Base-by-base conservation (phyloP, 1,140 invertebrate species). In the Globodera ellingtonae region DNA sequence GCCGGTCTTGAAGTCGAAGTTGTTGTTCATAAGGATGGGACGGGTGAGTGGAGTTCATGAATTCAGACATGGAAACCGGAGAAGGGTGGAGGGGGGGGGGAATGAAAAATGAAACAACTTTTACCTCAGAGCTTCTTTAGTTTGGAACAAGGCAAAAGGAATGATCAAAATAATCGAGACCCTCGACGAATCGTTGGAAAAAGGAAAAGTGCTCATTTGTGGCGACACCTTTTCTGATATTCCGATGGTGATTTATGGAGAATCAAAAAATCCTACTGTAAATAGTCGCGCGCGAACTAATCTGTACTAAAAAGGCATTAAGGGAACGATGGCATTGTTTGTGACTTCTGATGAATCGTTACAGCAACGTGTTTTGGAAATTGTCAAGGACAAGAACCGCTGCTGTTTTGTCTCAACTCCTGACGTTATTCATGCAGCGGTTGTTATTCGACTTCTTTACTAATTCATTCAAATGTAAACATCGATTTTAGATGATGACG, bases 91-190 rank as follows among this genome's bases (percentile, higher is more conserved):
- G 3, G 35, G 35, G 35, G 3, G 35, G 35, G 35, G 35, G 1
- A 2, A 35, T 24, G 48, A 9, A 52, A 52, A 52, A 52, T 9
- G 50, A 52, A 9, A 52, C 10, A 52, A 13, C 15, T 5, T 15
- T 18, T 15, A 18, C 35, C 35, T 2, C 35, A 2, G 35, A 35
- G 35, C 35, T 35, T 62, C 24, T 59, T 62, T 15, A 62, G 70
- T 89, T 18, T 89, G 88, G 88, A 88, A 89, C 75, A 89, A 88
- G 72, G 86, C 87, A 18, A 75, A 88, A 77, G 87, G 87, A 52
- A 84, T 88, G n/a, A 82, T 76, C 15, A 71, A 83, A 15, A 35
- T 88, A 24, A 80, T 89, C 24, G 77, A 87, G 71, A 85, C 86
- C 8, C 79, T 86, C 21, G 80, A 79, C 56, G 79, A 89, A 52